A percentile compares a stretch with the other conserved stretches of the same genome.
These are phyloP conservation scores for Lethenteron reissneri DNA, from an alignment of 2,113 vertebrate species.

Conservation along the genomic window DNA sequence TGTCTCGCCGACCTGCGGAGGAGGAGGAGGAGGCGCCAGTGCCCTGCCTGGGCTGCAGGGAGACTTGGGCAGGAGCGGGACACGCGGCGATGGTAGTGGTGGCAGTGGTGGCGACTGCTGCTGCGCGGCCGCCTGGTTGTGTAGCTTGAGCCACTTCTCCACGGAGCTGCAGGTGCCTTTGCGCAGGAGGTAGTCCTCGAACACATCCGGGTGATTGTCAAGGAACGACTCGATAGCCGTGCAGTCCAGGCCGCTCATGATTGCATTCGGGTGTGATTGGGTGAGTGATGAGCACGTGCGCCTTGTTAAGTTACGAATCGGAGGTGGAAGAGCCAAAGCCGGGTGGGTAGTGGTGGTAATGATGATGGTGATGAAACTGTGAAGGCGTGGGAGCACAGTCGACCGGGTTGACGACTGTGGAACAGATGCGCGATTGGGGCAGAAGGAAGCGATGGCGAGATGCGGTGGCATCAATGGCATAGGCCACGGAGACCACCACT, in stretches of 20 bases:
- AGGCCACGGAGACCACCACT: too few species aligned
- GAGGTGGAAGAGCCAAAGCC: background rate
- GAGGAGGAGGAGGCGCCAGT: background rate
- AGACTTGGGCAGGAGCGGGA: background rate
- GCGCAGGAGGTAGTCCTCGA: constrained; percentile 59
- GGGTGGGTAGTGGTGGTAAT: background rate
- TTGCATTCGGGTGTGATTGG: constrained; percentile 12
- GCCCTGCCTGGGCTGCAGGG: background rate
- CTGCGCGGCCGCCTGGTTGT: constrained; percentile 23
- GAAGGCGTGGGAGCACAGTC: background rate
- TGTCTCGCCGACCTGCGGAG: background rate
- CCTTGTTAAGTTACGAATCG: background rate
- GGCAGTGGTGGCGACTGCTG: background rate
- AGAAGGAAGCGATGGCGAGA: background rate
- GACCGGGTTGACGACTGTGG: background rate
- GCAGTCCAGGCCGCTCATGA: constrained; percentile 56
- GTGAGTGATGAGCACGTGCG: background rate
- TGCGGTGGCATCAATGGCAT: too few species aligned
- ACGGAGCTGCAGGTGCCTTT: constrained; percentile 55
- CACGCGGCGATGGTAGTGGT: too few species aligned
- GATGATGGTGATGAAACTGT: background rate
- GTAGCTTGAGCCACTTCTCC: constrained; percentile 67
- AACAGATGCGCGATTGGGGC: background rate
- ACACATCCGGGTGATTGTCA: constrained; percentile 59
- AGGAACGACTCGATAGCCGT: constrained; percentile 89